Evolutionary conservation across 1,140 invertebrate genomes (phyloP).

Genomic region (Apis laboriosa): DNA sequence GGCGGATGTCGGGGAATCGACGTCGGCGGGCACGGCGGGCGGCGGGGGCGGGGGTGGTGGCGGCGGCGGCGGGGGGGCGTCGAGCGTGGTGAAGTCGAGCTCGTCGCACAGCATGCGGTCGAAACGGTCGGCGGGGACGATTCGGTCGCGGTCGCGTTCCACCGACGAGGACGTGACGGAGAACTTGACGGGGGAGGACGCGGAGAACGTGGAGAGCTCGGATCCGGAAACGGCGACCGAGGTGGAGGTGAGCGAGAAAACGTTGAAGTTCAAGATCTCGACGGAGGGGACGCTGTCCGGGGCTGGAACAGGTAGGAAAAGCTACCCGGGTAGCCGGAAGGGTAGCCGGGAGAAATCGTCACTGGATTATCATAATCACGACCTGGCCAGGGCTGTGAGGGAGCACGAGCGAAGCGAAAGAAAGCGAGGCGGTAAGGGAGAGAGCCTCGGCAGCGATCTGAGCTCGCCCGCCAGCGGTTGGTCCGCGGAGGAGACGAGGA

Average conservation of each 20-base stretch:
- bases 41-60: constrained; percentile 73
- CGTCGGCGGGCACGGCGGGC: neutral
- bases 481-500: constrained; percentile 72
- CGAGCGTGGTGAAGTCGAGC: constrained; percentile 79
- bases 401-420: constrained; percentile 74
- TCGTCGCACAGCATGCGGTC: constrained; percentile 82
- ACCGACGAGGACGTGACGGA: constrained; percentile 81
- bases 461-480: constrained; percentile 74
- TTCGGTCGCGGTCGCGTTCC: constrained; percentile 75
- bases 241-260: constrained; percentile 88
- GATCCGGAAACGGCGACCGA: constrained; percentile 88
- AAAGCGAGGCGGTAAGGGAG: constrained; percentile 66
- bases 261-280: constrained; percentile 88
- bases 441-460: constrained; percentile 73
- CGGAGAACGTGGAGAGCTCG: constrained; percentile 84
- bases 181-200: constrained; percentile 82
- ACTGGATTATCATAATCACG: constrained; percentile 77
- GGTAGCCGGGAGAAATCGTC: constrained; percentile 82
- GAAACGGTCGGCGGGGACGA: constrained; percentile 72
- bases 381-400: constrained; percentile 73
- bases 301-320: constrained; percentile 80
- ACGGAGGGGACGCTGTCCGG: constrained; percentile 82
- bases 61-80: constrained; percentile 47
- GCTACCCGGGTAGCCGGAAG: constrained; percentile 84
- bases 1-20: constrained; percentile 78